Evolutionary conservation across 2,797 vertebrate species (phyloP).

Genomic region (Phaenicophaeus curvirostris): DNA sequence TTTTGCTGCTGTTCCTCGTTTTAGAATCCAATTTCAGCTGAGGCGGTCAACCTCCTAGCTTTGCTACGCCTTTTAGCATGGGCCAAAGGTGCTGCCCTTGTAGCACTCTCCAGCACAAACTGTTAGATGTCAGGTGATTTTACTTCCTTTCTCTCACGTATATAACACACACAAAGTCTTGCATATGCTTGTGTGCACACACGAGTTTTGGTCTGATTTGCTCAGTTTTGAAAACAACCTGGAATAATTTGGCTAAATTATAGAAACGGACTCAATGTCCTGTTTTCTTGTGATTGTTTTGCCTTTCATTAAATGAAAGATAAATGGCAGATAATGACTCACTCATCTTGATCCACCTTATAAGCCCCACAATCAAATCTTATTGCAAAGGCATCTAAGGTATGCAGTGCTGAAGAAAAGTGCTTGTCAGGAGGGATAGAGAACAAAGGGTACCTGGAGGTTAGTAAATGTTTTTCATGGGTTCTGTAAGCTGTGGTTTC

Average conservation of each 20-base stretch:
- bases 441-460: slow-evolving; percentile 79
- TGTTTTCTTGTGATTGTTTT: background rate
- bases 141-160: background rate
- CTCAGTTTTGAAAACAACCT: background rate
- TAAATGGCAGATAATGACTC: slow-evolving; percentile 73
- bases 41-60: background rate
- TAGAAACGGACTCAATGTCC: background rate
- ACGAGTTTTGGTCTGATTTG: background rate
- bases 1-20: background rate
- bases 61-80: accelerated
- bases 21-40: background rate
- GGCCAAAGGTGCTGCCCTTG: background rate
- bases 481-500: slow-evolving; percentile 72
- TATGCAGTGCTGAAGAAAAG: slow-evolving; percentile 51
- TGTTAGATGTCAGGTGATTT: background rate
- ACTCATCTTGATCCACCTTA: slow-evolving; percentile 52
- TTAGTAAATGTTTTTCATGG: slow-evolving; percentile 75
- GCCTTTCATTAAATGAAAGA: slow-evolving; percentile 48
- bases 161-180: background rate
- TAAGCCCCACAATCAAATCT: slow-evolving; percentile 61
- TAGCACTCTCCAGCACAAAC: background rate
- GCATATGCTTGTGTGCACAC: background rate
- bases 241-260: slow-evolving; percentile 14
- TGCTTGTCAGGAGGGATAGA: slow-evolving; percentile 58
- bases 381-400: slow-evolving; percentile 73